These are phyloP conservation scores for Pseudoips prasinana DNA, from an alignment of 2,888 invertebrate species.

Conservation along the genomic window DNA sequence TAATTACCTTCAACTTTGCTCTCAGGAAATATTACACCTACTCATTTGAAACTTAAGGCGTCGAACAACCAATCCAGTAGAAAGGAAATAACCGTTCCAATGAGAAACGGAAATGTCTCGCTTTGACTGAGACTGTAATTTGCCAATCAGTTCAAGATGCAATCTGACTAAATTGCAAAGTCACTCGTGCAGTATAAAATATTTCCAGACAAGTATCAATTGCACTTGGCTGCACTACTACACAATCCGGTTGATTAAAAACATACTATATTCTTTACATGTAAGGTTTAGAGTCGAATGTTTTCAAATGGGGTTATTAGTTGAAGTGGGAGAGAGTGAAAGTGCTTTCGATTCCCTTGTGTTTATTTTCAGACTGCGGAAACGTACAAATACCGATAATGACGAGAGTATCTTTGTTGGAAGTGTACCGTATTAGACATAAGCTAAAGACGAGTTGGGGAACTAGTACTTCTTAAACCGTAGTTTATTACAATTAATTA, in stretches of 20 bases:
- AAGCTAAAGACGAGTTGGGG: too few relatives aligned
- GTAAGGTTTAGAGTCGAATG: constrained; percentile 22
- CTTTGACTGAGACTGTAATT: constrained; percentile 21
- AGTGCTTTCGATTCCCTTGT: constrained; percentile 40
- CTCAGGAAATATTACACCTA: neutral
- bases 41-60: neutral
- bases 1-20: neutral
- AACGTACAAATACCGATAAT: constrained; percentile 38
- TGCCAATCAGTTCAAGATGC: constrained; percentile 27
- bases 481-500: too few relatives aligned
- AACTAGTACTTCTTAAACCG: too few relatives aligned
- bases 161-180: constrained; percentile 22
- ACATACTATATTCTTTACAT: constrained; percentile 6
- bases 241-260: constrained; percentile 5
- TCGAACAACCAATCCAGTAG: constrained; percentile 3
- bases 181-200: constrained; percentile 19
- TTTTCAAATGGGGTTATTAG: constrained; percentile 20
- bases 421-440: constrained; percentile 2
- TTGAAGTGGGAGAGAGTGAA: constrained; percentile 41
- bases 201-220: constrained; percentile 25
- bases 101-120: constrained; percentile 26
- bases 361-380: constrained; percentile 45
- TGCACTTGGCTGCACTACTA: constrained; percentile 28
- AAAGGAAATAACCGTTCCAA: constrained; percentile 16
- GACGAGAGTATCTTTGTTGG: constrained; percentile 18